These are phyloP conservation scores for Ceratothoa steindachneri DNA, from an alignment of 2,888 invertebrate species.

Conservation along the genomic window DNA sequence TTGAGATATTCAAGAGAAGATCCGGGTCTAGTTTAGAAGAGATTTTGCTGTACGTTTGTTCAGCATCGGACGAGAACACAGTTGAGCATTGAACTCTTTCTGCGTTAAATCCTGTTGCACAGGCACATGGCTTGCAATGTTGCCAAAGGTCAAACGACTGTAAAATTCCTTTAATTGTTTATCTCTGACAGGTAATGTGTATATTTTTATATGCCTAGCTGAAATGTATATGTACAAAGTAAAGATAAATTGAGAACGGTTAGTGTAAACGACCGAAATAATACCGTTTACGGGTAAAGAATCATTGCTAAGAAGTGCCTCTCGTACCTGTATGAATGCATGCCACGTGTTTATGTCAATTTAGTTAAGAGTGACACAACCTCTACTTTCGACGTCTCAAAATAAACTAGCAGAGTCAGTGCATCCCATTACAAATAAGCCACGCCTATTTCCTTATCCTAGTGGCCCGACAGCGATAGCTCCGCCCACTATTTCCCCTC, in stretches of 20 bases:
- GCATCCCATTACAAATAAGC: neutral
- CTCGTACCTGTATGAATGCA: neutral
- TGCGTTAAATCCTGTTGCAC: neutral
- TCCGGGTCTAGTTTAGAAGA: no score
- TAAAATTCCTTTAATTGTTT: neutral
- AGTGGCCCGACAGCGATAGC: neutral
- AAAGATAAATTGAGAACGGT: neutral
- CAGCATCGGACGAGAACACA: no score
- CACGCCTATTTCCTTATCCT: neutral
- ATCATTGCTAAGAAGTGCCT: neutral
- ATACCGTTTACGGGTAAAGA: neutral
- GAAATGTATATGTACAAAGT: neutral
- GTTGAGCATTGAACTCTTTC: neutral
- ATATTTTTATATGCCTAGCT: neutral
- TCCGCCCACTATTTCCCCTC: neutral
- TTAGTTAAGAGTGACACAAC: neutral
- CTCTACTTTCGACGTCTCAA: neutral
- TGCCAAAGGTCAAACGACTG: neutral
- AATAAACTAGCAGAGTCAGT: neutral
- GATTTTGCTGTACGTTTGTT: no score
- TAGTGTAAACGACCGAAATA: neutral
- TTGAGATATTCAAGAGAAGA: no score
- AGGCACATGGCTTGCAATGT: constrained; percentile 2
- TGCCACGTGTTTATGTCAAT: neutral
- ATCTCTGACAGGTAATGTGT: neutral